Evolutionary conservation across 2,113 vertebrate species (phyloP).

Genomic region (Myocastor coypus): DNA sequence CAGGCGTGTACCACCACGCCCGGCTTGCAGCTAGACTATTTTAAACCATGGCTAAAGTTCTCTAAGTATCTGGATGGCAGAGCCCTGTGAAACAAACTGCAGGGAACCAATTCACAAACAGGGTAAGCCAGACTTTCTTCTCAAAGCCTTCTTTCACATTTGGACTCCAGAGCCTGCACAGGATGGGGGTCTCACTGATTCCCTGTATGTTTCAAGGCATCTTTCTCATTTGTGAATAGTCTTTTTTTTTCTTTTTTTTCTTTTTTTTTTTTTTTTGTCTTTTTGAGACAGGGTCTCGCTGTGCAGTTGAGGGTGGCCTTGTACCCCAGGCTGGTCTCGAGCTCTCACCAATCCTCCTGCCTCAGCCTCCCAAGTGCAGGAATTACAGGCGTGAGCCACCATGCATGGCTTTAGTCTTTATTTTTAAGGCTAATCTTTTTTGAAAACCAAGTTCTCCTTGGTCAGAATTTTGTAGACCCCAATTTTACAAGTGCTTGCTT

Average conservation of each 20-base stretch:
- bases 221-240: not conserved
- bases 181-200: not conserved
- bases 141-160: not conserved
- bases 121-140: not conserved
- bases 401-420: no score
- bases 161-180: not conserved
- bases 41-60: not conserved
- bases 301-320: no score
- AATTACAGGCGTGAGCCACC: no score
- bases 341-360: no score
- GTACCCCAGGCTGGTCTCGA: no score
- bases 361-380: no score
- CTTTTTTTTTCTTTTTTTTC: no score
- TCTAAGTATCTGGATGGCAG: not conserved
- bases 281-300: no score
- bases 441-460: not conserved
- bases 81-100: not conserved
- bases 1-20: no score
- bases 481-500: not conserved
- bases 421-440: not conserved
- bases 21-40: not conserved
- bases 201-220: not conserved
- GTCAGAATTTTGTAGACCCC: not conserved
- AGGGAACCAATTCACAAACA: not conserved
- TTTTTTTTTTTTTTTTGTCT: no score